These are phyloP conservation scores for Calephelis nemesis DNA, from an alignment of 1,140 invertebrate species.

Conservation along the genomic window DNA sequence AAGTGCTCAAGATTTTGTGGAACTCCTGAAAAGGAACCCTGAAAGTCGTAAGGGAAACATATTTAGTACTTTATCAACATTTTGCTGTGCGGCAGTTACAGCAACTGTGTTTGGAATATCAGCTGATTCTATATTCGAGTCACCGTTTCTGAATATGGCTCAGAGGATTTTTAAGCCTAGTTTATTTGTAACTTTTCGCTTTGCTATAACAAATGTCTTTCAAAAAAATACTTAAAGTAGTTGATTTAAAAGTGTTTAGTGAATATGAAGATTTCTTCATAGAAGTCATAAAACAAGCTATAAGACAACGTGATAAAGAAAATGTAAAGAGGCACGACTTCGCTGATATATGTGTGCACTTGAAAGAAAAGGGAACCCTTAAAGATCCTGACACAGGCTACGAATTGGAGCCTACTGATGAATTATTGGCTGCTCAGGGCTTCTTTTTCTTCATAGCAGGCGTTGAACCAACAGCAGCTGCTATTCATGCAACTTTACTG, in stretches of 20 bases:
- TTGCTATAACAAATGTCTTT: slow-evolving; percentile 27
- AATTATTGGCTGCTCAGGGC: slow-evolving; percentile 56
- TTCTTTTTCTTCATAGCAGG: slow-evolving; percentile 77
- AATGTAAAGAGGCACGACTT: slow-evolving; percentile 45
- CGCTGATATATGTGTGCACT: slow-evolving; percentile 40
- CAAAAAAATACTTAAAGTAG: slow-evolving; percentile 25
- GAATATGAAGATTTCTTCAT: slow-evolving; percentile 45
- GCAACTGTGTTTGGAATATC: slow-evolving; percentile 42
- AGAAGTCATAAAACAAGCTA: slow-evolving; percentile 40
- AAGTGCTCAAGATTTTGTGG: slow-evolving; percentile 41
- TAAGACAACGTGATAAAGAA: slow-evolving; percentile 37
- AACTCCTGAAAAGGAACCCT: slow-evolving; percentile 33
- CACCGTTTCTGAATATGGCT: slow-evolving; percentile 35
- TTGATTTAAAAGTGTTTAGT: slow-evolving; percentile 39
- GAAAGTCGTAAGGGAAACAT: slow-evolving; percentile 4
- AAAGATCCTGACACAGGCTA: slow-evolving; percentile 29
- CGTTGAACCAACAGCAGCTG: slow-evolving; percentile 80
- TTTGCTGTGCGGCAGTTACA: slow-evolving; percentile 32
- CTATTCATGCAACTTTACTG: slow-evolving; percentile 67
- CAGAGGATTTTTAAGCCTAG: slow-evolving; percentile 26
- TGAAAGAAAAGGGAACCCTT: slow-evolving; percentile 40
- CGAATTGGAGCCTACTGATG: slow-evolving; percentile 42
- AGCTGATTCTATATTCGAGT: slow-evolving; percentile 32
- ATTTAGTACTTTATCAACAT: slow-evolving; percentile 24
- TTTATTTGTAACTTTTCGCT: slow-evolving; percentile 30